A percentile compares a stretch with the other conserved stretches of the same genome.
Evolutionary conservation across 2,797 vertebrate species (phyloP).

Genomic region (Manis crassicaudata): DNA sequence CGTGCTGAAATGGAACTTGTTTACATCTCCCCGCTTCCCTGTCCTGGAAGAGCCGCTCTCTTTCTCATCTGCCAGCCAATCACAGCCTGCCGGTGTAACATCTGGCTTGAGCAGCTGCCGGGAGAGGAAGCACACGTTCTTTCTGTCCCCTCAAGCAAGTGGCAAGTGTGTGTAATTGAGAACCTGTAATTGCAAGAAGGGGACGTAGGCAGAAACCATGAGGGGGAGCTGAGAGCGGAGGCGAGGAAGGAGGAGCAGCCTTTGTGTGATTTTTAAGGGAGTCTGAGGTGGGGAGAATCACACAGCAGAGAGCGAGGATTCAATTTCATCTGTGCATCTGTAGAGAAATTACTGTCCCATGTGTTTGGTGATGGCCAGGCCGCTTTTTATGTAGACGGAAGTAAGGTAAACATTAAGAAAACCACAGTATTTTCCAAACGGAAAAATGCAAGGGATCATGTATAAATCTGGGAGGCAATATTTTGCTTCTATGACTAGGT

Average conservation of each 20-base stretch:
- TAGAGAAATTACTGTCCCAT: neutral
- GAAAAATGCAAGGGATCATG: slow-evolving; percentile 25
- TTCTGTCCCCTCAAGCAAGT: slow-evolving; percentile 67
- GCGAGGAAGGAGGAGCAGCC: neutral
- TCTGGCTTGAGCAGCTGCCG: slow-evolving; percentile 80
- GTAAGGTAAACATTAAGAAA: neutral
- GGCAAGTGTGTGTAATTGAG: slow-evolving; percentile 49
- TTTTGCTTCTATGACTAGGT: slow-evolving; percentile 18
- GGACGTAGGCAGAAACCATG: neutral
- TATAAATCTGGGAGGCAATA: slow-evolving; percentile 34
- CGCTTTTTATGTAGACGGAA: neutral
- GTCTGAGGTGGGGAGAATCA: neutral
- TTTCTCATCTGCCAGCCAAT: slow-evolving; percentile 62
- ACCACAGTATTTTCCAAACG: neutral
- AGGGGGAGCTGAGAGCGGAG: neutral
- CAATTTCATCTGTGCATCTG: neutral
- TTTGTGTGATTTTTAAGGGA: neutral
- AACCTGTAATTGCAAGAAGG: slow-evolving; percentile 59
- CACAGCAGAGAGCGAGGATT: rapidly evolving
- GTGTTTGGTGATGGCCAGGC: neutral
- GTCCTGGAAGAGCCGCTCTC: neutral
- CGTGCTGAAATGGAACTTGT: neutral
- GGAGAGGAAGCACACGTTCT: slow-evolving; percentile 56
- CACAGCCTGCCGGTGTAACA: slow-evolving; percentile 65
- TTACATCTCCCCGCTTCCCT: neutral